A percentile compares a stretch with the other conserved stretches of the same genome.
Conservation (phyloP, 2,888 invertebrate genomes). For the Epinotia brunnichana region DNA sequence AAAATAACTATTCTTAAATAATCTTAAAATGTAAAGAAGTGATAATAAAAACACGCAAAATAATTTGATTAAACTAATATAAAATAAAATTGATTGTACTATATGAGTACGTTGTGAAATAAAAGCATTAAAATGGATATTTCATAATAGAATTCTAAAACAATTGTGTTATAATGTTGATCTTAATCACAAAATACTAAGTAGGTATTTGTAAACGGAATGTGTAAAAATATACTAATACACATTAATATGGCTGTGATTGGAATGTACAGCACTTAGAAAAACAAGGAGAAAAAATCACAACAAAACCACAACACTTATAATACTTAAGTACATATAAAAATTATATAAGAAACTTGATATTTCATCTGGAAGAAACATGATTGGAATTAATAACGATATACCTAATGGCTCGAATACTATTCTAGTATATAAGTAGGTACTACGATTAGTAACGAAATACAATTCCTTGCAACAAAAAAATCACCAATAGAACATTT, state of each 20-base stretch:
- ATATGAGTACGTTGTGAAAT: slow-evolving; percentile 8
- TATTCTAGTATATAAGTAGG: slow-evolving; percentile 8
- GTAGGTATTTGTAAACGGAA: slow-evolving; percentile 6
- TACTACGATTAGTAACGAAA: background rate
- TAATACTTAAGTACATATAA: slow-evolving; percentile 30
- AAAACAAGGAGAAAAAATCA: slow-evolving; percentile 29
- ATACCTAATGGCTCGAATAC: slow-evolving; percentile 10
- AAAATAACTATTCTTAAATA: slow-evolving; percentile 18
- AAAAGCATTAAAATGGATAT: background rate
- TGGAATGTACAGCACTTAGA: slow-evolving; percentile 39
- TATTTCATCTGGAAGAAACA: slow-evolving; percentile 26
- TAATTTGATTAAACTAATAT: slow-evolving; percentile 8
- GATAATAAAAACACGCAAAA: slow-evolving; percentile 23
- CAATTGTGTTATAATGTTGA: background rate
- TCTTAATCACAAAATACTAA: background rate
- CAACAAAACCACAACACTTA: slow-evolving; percentile 29
- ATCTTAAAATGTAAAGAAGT: slow-evolving; percentile 14
- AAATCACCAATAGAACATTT: background rate
- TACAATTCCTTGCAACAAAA: background rate
- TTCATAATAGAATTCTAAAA: background rate
- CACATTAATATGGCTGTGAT: slow-evolving; percentile 5
- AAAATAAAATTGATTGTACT: slow-evolving; percentile 24
- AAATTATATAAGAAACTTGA: slow-evolving; percentile 24
- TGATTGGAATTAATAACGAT: slow-evolving; percentile 6
- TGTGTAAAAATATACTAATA: slow-evolving; percentile 27